Base-by-base conservation (phyloP, 2,797 vertebrate species). In the Uromys caudimaculatus region DNA sequence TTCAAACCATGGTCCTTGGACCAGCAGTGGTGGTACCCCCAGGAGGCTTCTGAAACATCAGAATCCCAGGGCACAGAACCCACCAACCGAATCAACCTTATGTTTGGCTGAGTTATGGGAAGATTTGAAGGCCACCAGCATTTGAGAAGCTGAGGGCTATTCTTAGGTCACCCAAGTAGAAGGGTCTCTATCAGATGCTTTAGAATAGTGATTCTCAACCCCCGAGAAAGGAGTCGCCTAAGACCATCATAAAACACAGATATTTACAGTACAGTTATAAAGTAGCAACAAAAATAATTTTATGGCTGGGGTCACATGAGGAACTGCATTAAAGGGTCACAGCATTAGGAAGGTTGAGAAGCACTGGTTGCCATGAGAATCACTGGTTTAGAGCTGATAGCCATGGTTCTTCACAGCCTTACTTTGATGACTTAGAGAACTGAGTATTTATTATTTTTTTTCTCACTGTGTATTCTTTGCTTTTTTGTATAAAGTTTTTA, bases 131-230 rank as follows among this genome's bases (percentile, higher is more conserved):
- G 21, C 58, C 64, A 17, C 0, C 0, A n/a, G 23, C 4, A 6
- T 6, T 32, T 77, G n/a, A 60, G 81, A 94, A 71, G 12, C 50
- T 2, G 13, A 85, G 52, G 54, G 29, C 6, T 4, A 4, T 7
- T 14, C 56, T 52, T 32, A 0, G 32, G 17, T 29, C 17, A 17
- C 0, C 0, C 1, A 50, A 16, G 29, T 4, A 54, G 16, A 38
- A 11, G 29, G 8, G 4, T 58, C 5, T 76, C n/a, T 32, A 24
- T 3, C 17, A 3, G 6, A 56, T 35, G 75, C 69, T 87, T 64
- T 23, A 86, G 44, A n/a, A 47, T 7, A n/a, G 44, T 24, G 29
- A 1, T 84, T 84, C 41, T 84, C 19, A 19, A 7, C 11, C 17
- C 73, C 73, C 0, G 5, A 27, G 24, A 47, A 47, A 29, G 13